Evolutionary conservation across 2,113 vertebrate genomes (phyloP), one percentile per base, ranked within the genome.

Genomic region (Rhinolophus ferrumequinum): DNA sequence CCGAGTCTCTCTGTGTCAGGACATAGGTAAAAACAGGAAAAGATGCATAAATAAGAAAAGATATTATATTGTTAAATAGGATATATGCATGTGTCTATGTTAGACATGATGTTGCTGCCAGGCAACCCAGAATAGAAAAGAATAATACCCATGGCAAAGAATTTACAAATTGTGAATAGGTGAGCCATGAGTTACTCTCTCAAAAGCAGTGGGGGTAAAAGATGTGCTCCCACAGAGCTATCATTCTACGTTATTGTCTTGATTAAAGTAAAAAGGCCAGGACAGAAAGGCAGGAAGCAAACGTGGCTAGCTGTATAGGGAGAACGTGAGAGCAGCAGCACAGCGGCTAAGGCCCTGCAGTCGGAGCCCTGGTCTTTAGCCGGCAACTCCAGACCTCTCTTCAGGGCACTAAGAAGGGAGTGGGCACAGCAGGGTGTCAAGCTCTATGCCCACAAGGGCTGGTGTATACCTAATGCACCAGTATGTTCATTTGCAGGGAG

Each of bases 121-220:
- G 52, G n/a, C 47, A 91, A 90, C 38, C 16, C 44, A 88, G 30
- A 85, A 96, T 60, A 75, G 73, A 90, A 60, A 92, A 64, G 82
- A 79, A 52, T 82, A 73, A 28, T 44, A 83, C 83, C 41, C 38
- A 33, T 21, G 33, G 54, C 66, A 76, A 76, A 94, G n/a, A 95
- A 85, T 73, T 82, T 67, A 85, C 81, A 67, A 67, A 50, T 52
- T 0, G 0, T 66, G 70, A 35, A 54, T 56, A 80, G 70, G 52
- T 44, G 44, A 92, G 44, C 38, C 60, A 41, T 16, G 56, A 90
- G 64, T 44, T 92, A 58, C 7, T 26, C 22, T 86, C 35, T 67
- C 16, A 62, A 92, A 94, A 60, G 47, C 33, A 81, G 44, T 93
- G 50, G 7, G 6, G 56, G 60, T 87, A 80, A 90, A 70, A 52